Base-by-base conservation (phyloP, 2,113 vertebrate genomes). In the Antennarius striatus region DNA sequence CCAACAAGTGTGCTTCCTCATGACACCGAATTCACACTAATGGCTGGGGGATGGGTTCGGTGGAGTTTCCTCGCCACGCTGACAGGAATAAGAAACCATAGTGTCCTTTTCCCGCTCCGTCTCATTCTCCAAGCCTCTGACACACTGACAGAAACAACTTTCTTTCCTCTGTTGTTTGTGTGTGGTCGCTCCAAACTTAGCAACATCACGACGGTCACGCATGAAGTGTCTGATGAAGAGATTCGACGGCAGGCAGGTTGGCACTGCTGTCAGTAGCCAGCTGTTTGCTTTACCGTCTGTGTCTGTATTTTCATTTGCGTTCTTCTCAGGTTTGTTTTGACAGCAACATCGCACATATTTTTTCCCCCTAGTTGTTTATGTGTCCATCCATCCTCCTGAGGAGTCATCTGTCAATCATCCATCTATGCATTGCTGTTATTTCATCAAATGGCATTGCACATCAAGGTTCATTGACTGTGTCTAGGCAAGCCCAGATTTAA, bases 401-500 rank as follows among this genome's bases (percentile, higher is more conserved):
- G 45, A 7, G 29, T 43, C 36, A 43, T 58, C 32, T 7, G 32
- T 36, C 32, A 36, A 36, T 36, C 52, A 52, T 63, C 55, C 61
- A 48, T 81, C 84, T 61, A 64, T 77, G 75, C 72, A 64, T 78
- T 55, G 49, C 67, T 54, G 69, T 79, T 83, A 72, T 89, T 92
- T 92, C 92, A 93, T 91, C 88, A 92, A 90, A 91, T 85, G 79
- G 71, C 84, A 82, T 87, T 56, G 52, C 80, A 82, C 83, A 91
- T 93, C 90, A 90, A 90, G 90, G 90, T 92, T 91, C 90, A 91
- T 87, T 88, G 90, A 80, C 81, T 73, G 69, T 80, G 83, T 78
- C 81, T 83, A 85, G 85, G 86, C 89, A 86, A 87, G 87, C 80
- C 67, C 71, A 70, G 81, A 86, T 91, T 91, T 91, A 93, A 93